Base-by-base conservation (phyloP, 2,113 vertebrate genomes). In the Xenus cinereus region DNA sequence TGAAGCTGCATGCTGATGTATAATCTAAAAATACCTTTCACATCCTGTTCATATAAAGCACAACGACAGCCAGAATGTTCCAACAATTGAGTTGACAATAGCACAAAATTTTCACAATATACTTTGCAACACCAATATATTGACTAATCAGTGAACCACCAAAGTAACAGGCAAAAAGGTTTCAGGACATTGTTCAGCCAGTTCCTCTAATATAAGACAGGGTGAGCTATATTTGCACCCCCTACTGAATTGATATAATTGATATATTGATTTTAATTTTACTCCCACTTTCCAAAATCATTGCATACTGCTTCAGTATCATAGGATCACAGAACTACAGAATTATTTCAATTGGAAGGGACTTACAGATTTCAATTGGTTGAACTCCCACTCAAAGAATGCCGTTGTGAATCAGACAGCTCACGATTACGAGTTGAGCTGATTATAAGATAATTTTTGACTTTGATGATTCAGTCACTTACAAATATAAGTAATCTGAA, bases 401-500 rank as follows among this genome's bases (percentile, higher is more conserved):
- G 8, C 21, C 46, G 21, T 26, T 9, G 3, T 39, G 23, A 86
- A 73, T 66, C 39, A 89, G 43, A 45, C 4, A 33, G 5, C 4
- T 21, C 0, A 0, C 0, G 0, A 66, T 41, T 66, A 62, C 0
- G 6, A 37, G 14, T 45, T 59, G 21, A 62, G 14, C 10, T 28
- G 21, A 63, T 57, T 16, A 87, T 23, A 10, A 84, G 14, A 77
- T 39, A 0, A 41, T 37, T 82, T 87, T 77, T 82, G 6, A 26
- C 26, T 46, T 79, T 37, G 11, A 75, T 74, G 78, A 59, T 87
- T 54, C 41, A 63, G 10, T 13, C n/a, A 81, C 18, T 51, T 43
- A 69, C 4, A 87, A 43, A 64, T 35, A 46, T 1, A 77, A 17
- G 17, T n/a, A 60, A 71, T 39, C 23, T 72, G 0, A 57, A 90